Evolutionary conservation across 2,113 vertebrate species (phyloP).

Genomic region (Pseudopipra pipra): DNA sequence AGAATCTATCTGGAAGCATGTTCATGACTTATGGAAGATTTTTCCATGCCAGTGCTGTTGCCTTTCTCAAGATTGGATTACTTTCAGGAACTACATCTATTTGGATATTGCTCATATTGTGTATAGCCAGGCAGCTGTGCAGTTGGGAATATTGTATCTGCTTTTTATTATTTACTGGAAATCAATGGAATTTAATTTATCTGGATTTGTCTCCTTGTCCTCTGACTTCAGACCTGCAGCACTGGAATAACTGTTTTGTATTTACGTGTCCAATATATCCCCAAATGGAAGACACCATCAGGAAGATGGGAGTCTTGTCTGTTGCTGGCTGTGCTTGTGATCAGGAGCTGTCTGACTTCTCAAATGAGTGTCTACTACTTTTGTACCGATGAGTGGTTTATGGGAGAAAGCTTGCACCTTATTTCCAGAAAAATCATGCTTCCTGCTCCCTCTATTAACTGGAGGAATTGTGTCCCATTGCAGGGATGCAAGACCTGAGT

Average conservation of each 20-base stretch:
- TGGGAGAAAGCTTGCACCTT: background rate
- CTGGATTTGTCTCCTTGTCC: background rate
- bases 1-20: background rate
- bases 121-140: background rate
- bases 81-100: background rate
- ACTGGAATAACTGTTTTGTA: background rate
- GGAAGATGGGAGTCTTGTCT: background rate
- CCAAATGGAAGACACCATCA: background rate
- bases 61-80: background rate
- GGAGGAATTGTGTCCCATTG: background rate
- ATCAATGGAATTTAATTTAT: background rate
- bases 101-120: background rate
- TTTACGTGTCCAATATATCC: background rate
- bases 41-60: background rate
- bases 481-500: background rate
- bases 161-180: background rate
- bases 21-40: background rate
- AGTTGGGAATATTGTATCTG: background rate
- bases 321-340: background rate
- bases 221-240: background rate
- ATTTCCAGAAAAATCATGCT: background rate
- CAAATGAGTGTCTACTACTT: background rate
- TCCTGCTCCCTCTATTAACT: background rate
- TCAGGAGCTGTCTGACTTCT: background rate
- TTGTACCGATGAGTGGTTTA: background rate